Evolutionary conservation across 2,797 vertebrate genomes (phyloP).

Genomic region (Hirundo rustica): DNA sequence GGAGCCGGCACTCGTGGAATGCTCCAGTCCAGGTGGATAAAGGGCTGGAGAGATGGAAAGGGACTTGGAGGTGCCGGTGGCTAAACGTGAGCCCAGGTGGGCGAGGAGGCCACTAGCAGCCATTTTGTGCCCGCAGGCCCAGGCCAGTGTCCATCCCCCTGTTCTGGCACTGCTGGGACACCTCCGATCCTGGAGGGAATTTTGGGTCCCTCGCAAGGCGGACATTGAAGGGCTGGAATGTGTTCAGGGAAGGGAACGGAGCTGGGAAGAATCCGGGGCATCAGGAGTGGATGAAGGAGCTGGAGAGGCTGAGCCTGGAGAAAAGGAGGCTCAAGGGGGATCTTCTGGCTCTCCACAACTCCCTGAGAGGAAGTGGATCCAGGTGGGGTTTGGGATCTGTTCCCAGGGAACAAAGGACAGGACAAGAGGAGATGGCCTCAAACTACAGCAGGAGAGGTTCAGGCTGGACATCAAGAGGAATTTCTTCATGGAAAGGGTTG

Average conservation of each 20-base stretch:
- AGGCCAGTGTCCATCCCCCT: neutral
- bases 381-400: fast-evolving
- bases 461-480: neutral
- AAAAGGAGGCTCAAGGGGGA: neutral
- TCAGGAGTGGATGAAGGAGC: neutral
- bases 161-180: neutral
- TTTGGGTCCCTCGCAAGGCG: neutral
- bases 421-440: neutral
- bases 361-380: neutral
- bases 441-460: neutral
- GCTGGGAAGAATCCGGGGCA: neutral
- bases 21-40: neutral
- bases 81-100: neutral
- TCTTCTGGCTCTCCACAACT: neutral
- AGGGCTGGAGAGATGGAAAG: neutral
- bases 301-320: neutral
- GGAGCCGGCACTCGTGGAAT: neutral
- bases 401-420: neutral
- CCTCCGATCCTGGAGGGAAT: fast-evolving
- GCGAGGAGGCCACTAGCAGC: neutral
- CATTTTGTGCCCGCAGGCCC: too few relatives aligned
- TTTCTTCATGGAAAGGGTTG: neutral
- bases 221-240: neutral
- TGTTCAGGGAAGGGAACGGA: neutral
- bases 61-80: neutral